Evolutionary conservation across 2,113 vertebrate species (phyloP).

Genomic region (Cnemophilus loriae): DNA sequence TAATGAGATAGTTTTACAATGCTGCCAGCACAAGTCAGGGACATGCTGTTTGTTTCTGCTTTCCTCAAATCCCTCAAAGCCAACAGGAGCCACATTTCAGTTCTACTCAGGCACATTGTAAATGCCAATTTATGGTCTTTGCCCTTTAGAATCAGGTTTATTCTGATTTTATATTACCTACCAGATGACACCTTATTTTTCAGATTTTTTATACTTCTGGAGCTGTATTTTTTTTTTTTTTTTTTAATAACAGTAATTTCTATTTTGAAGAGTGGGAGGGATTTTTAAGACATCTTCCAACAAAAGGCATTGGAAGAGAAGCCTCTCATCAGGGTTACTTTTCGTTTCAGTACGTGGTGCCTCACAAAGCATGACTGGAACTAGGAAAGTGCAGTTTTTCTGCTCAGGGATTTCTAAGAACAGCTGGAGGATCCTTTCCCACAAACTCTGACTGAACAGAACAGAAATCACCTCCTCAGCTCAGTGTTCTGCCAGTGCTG

Average conservation of each 20-base stretch:
- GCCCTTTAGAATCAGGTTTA: neutral
- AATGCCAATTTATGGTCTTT: neutral
- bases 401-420: neutral
- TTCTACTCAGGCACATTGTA: neutral
- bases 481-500: conserved; percentile 1
- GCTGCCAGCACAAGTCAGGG: neutral
- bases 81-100: neutral
- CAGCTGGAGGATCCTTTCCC: neutral
- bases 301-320: neutral
- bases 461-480: conserved; percentile 6
- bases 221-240: neutral
- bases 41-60: neutral
- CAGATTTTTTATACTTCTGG: neutral
- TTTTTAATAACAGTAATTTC: neutral
- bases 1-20: neutral
- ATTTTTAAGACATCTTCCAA: neutral
- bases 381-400: neutral
- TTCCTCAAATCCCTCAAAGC: neutral
- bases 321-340: neutral
- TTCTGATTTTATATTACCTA: neutral
- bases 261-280: neutral
- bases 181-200: neutral
- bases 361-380: neutral
- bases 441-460: neutral
- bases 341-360: neutral